Evolutionary conservation across 2,888 invertebrate species (phyloP).

Genomic region (Invenusta paracnida): DNA sequence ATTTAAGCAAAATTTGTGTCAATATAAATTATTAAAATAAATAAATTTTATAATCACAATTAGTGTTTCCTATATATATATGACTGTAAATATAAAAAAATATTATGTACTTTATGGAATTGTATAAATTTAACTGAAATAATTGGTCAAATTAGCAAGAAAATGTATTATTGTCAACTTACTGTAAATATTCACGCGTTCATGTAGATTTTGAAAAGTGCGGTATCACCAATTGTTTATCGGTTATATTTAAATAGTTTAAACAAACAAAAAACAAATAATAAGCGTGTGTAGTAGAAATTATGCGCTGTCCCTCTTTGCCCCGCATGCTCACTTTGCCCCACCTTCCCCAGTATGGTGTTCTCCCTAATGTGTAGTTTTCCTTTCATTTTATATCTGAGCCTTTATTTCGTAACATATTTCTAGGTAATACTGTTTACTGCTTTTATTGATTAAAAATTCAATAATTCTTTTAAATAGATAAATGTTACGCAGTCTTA

Average conservation of each 20-base stretch:
- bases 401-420: too few species aligned
- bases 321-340: background rate
- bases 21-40: background rate
- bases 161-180: background rate
- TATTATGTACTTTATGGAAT: background rate
- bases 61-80: background rate
- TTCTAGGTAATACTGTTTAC: too few species aligned
- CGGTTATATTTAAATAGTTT: background rate
- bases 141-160: background rate
- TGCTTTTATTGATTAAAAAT: too few species aligned
- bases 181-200: background rate
- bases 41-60: background rate
- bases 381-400: too few species aligned
- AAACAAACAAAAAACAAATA: background rate
- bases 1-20: background rate
- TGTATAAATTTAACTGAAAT: slow-evolving; percentile 3
- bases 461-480: too few species aligned
- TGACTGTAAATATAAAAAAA: background rate
- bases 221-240: background rate
- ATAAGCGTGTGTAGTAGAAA: slow-evolving; percentile 2
- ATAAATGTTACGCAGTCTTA: too few species aligned
- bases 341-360: slow-evolving; percentile 3
- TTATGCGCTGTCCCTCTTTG: slow-evolving; percentile 17
- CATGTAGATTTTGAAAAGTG: background rate
- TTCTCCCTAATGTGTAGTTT: too few species aligned